A percentile compares a stretch with the other conserved stretches of the same genome.
Conservation (phyloP, 2,888 invertebrate genomes). For the Pterostichus madidus region DNA sequence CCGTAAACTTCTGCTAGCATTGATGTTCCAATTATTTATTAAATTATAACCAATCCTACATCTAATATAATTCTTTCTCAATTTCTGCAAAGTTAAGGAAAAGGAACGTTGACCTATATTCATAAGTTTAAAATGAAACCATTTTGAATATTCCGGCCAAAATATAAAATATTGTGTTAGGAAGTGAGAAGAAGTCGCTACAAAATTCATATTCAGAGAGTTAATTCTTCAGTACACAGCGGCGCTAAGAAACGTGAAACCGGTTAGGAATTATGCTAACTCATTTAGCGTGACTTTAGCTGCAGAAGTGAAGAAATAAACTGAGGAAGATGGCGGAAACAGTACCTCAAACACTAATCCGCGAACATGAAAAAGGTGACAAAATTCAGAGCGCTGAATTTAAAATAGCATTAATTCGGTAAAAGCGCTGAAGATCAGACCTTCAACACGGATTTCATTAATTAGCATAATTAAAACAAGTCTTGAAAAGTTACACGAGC, state of each 20-base stretch:
- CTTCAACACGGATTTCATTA: conserved; percentile 56
- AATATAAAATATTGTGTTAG: conserved; percentile 5
- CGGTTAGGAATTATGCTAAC: conserved; percentile 36
- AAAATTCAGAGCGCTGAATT: conserved; percentile 46
- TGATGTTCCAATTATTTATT: no score
- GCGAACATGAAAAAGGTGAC: conserved; percentile 52
- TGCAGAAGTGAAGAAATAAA: neutral
- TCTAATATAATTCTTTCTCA: no score
- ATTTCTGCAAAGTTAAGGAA: no score
- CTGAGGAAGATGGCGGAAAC: neutral
- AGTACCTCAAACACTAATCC: conserved; percentile 41
- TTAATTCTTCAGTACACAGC: neutral
- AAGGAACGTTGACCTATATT: no score
- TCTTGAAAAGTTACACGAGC: conserved; percentile 39
- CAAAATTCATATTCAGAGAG: conserved; percentile 22
- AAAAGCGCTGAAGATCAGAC: conserved; percentile 51
- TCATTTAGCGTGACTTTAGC: conserved; percentile 44
- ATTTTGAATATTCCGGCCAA: no score
- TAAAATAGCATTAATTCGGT: conserved; percentile 51
- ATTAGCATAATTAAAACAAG: conserved; percentile 58
- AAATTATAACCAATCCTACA: no score
- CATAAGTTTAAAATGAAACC: no score
- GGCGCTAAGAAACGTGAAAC: neutral
- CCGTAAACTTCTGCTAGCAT: no score
- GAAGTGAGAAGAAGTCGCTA: neutral